A percentile compares a stretch with the other conserved stretches of the same genome.
Evolutionary conservation across 2,888 invertebrate species (phyloP).

Genomic region (Alcis repandata): DNA sequence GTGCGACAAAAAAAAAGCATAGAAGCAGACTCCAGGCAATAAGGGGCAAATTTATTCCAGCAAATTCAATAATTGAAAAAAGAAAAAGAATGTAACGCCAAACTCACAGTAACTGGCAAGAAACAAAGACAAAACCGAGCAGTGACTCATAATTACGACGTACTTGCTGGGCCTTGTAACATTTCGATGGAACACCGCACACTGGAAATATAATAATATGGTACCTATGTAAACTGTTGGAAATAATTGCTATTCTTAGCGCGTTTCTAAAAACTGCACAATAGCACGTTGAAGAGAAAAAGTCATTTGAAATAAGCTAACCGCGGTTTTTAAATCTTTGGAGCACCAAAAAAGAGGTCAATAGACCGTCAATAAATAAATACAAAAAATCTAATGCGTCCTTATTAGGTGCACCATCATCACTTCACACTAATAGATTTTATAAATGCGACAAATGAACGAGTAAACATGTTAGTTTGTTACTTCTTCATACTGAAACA

Average conservation of each 20-base stretch:
- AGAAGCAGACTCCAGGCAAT: too few species aligned
- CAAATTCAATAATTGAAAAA: background rate
- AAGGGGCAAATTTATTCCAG: too few species aligned
- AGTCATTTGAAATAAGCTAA: background rate
- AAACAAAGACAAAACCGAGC: constrained; percentile 45
- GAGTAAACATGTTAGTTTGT: too few species aligned
- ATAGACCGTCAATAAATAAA: too few species aligned
- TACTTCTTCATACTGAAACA: too few species aligned
- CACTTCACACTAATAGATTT: too few species aligned
- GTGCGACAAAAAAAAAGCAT: too few species aligned
- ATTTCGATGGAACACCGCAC: constrained; percentile 59
- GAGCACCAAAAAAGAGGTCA: too few species aligned
- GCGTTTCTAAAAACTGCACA: constrained; percentile 25
- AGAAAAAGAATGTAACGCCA: background rate
- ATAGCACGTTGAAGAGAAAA: background rate
- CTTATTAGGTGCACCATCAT: too few species aligned
- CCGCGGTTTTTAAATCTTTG: too few species aligned
- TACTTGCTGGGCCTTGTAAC: constrained; percentile 69
- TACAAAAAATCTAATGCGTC: too few species aligned
- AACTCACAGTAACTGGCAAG: constrained; percentile 13
- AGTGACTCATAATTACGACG: constrained; percentile 63
- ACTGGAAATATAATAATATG: constrained; percentile 49
- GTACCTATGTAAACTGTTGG: constrained; percentile 37
- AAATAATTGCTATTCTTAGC: constrained; percentile 50
- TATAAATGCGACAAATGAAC: too few species aligned